Conservation (phyloP, 1,140 invertebrate species). For the Drosophila lacteicornis region DNA sequence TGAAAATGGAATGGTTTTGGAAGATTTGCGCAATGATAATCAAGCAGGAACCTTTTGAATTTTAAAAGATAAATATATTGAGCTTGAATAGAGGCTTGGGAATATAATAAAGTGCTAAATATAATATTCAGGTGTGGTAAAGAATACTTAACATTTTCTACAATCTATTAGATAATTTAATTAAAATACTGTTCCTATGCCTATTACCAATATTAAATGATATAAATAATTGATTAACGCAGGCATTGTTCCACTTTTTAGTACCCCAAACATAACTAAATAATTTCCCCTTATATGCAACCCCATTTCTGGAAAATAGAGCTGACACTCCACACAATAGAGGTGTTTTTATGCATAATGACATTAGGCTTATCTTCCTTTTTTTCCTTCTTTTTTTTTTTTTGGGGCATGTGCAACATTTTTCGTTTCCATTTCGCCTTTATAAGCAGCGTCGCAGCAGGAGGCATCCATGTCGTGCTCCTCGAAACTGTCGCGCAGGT, state of each 20-base stretch:
- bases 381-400: not conserved
- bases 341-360: conserved; percentile 27
- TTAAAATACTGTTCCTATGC: not conserved
- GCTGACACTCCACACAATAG: conserved; percentile 18
- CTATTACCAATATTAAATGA: not conserved
- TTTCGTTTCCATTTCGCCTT: conserved; percentile 25
- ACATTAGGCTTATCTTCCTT: conserved; percentile 51
- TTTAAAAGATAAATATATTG: not conserved
- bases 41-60: not conserved
- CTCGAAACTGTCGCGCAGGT: conserved; percentile 52
- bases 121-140: not conserved
- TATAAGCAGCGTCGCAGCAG: conserved; percentile 47
- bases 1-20: not conserved
- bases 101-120: not conserved
- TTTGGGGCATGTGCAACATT: conserved; percentile 43
- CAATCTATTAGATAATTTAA: not conserved
- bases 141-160: not conserved
- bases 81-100: no score
- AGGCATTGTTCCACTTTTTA: not conserved
- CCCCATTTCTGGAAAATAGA: conserved; percentile 23
- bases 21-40: not conserved
- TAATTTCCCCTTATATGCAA: not conserved
- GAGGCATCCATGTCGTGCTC: conserved; percentile 33
- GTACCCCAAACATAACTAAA: not conserved
- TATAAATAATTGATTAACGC: not conserved